Evolutionary conservation across 2,797 vertebrate species (phyloP).

Genomic region (Premnoplex brunnescens): DNA sequence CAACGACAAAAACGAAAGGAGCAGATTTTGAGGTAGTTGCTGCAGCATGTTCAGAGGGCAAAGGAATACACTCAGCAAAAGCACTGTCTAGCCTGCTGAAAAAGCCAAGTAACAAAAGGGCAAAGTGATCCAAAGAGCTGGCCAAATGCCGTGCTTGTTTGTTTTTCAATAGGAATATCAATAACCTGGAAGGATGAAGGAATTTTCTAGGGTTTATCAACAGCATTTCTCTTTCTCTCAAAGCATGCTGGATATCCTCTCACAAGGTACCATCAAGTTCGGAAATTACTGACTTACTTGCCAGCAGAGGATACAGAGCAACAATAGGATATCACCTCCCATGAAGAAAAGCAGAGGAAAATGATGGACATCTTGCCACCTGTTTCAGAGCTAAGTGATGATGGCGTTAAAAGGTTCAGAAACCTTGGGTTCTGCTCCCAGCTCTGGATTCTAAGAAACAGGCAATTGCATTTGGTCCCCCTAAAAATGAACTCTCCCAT

Average conservation of each 20-base stretch:
- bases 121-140: neutral
- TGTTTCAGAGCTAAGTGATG: accelerated
- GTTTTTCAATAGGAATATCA: neutral
- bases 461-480: neutral
- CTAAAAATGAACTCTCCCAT: neutral
- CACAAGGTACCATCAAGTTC: neutral
- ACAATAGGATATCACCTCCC: neutral
- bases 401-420: neutral
- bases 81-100: neutral
- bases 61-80: neutral
- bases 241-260: neutral
- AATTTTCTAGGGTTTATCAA: neutral
- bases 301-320: neutral
- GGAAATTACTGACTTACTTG: neutral
- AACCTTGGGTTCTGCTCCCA: neutral
- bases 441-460: neutral
- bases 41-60: neutral
- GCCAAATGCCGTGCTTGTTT: neutral
- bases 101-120: neutral
- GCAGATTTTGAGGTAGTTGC: neutral
- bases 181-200: neutral
- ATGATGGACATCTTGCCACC: neutral
- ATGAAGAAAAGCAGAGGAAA: neutral
- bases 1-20: neutral
- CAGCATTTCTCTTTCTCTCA: neutral